Base-by-base conservation (phyloP, 2,888 invertebrate genomes). In the Dynastes maya region DNA sequence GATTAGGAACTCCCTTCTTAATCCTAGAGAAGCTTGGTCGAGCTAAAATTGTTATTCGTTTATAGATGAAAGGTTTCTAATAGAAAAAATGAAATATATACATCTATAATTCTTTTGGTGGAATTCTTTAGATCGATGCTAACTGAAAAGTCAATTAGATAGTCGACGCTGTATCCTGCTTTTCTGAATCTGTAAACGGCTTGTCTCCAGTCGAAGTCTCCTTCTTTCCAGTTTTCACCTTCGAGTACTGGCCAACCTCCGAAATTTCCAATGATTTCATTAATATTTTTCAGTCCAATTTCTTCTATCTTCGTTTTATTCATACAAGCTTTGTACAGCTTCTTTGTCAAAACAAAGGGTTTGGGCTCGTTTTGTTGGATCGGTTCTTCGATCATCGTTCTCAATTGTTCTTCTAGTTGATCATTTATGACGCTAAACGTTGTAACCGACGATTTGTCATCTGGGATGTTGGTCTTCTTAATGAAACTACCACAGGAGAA, bases 171-270 rank as follows among this genome's bases (percentile, higher is more conserved):
- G 89, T 96, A 96, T 2, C 97, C 97, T 72, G 92, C 90, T 75
- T 90, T 89, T 61, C 96, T 92, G 90, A 96, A 96, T 80, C 92
- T 93, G 89, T 95, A 96, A 6, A 96, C 95, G 0, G 95, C 94
- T 82, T 94, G 90, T 83, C 93, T 94, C 97, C 97, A 97, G 81
- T 93, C 91, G 90, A 96, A 97, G 11, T 90, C 88, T 0, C 88
- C 88, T 2, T 92, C 92, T 82, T 93, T 91, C 97, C 97, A 97
- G 0, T 86, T 81, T 45, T 92, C 91, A 0, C 94, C 96, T 82
- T 94, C 94, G 53, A 97, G 89, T n/a, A 96, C 94, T 0, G 98
- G 98, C 98, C 98, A 98, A 2, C 97, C 97, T 0, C 98, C 98
- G 29, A 98, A 90, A n/a, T 92, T 90, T 51, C 91, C 90, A 76